Conservation (phyloP, 2,113 vertebrate species). For the Lathamus discolor region DNA sequence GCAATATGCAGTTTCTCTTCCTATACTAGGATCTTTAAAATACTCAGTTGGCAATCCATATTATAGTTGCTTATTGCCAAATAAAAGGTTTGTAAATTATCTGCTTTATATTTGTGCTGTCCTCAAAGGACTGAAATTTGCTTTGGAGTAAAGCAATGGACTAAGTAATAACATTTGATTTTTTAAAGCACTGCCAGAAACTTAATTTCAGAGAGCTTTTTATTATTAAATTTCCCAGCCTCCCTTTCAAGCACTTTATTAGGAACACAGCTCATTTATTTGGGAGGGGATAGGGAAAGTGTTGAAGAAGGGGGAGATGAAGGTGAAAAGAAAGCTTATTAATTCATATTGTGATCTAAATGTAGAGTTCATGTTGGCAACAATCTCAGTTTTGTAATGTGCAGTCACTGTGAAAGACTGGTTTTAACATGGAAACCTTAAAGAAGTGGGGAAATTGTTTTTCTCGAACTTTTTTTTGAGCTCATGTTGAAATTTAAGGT, state of each 20-base stretch:
- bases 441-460: background rate
- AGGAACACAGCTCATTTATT: conserved; percentile 17
- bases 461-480: background rate
- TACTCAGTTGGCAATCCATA: background rate
- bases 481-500: background rate
- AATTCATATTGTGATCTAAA: conserved; percentile 43
- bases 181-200: conserved; percentile 40
- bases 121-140: conserved; percentile 62
- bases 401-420: background rate
- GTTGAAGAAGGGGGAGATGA: background rate
- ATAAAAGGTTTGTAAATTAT: conserved; percentile 55
- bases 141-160: conserved; percentile 49
- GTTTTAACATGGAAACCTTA: background rate
- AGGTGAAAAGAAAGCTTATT: conserved; percentile 43
- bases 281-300: background rate
- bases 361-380: conserved; percentile 18
- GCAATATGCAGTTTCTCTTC: background rate
- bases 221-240: conserved; percentile 46
- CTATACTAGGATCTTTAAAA: conserved; percentile 5
- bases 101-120: conserved; percentile 32
- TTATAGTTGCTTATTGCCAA: conserved; percentile 27
- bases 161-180: conserved; percentile 44
- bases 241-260: conserved; percentile 50
- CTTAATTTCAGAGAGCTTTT: conserved; percentile 58
- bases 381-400: conserved; percentile 37